phyloP scores from a whole-genome alignment of 2,888 invertebrate species.

The Apantesis nais region DNA sequence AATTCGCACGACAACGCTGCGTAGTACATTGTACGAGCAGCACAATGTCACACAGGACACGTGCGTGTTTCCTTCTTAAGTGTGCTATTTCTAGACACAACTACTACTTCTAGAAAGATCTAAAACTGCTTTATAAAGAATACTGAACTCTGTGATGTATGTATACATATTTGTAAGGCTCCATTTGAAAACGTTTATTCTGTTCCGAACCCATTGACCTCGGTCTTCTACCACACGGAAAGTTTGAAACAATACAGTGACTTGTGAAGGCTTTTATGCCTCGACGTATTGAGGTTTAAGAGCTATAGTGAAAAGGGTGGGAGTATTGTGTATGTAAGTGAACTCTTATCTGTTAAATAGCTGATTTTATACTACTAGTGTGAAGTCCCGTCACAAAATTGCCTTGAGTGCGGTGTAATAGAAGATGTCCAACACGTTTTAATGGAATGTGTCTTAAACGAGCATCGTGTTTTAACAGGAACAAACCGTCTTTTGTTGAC shows the following conservation, averaged over 20 bases:
- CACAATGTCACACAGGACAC: too few species aligned
- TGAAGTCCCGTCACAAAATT: too few species aligned
- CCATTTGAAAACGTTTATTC: slow-evolving; percentile 33
- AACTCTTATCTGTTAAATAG: not conserved
- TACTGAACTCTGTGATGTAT: not conserved
- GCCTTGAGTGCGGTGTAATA: too few species aligned
- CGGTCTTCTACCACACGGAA: slow-evolving; percentile 24
- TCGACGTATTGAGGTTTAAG: slow-evolving; percentile 1
- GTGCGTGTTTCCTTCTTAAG: too few species aligned
- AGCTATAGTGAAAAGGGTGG: slow-evolving; percentile 5
- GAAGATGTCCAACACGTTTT: too few species aligned
- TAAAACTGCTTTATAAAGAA: not conserved
- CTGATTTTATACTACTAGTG: too few species aligned
- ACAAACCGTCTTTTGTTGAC: too few species aligned
- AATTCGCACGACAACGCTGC: not conserved
- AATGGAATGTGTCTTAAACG: too few species aligned
- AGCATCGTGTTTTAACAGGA: too few species aligned
- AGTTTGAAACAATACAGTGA: slow-evolving; percentile 21
- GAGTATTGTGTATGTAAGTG: not conserved
- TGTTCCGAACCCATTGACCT: slow-evolving; percentile 40
- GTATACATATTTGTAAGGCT: not conserved
- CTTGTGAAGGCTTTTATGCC: slow-evolving; percentile 6
- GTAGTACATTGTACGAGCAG: not conserved
- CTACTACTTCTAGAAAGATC: not conserved
- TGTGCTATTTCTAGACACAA: too few species aligned